A percentile compares a stretch with the other conserved stretches of the same genome.
These are phyloP conservation scores for Mercenaria mercenaria DNA, from an alignment of 1,140 invertebrate genomes.

Conservation along the genomic window DNA sequence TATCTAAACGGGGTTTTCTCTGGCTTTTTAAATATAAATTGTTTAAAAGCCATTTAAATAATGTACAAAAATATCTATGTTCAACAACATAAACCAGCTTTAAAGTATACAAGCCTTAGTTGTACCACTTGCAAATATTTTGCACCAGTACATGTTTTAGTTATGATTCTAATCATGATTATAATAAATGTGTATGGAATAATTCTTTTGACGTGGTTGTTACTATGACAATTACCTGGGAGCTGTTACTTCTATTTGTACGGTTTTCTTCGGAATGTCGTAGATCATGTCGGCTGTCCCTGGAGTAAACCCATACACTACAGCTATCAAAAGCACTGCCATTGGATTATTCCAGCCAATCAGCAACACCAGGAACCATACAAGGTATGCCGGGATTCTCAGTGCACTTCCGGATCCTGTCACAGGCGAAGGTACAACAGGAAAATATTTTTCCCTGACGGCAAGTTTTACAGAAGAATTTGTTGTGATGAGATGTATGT, in stretches of 20 bases:
- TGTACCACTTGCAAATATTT: too few species aligned
- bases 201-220: too few species aligned
- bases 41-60: too few species aligned
- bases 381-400: neutral
- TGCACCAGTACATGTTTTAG: too few species aligned
- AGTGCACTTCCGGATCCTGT: conserved; percentile 27
- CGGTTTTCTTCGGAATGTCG: neutral
- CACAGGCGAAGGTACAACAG: neutral
- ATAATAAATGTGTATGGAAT: too few species aligned
- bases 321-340: neutral
- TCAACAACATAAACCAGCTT: too few species aligned
- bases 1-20: too few species aligned
- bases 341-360: neutral
- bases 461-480: neutral
- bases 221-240: too few species aligned
- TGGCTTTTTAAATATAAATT: too few species aligned
- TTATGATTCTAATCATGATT: too few species aligned
- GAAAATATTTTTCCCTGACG: neutral
- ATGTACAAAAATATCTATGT: too few species aligned
- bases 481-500: neutral
- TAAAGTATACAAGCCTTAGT: too few species aligned
- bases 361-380: neutral
- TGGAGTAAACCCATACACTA: neutral
- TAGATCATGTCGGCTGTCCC: neutral
- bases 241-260: conserved; percentile 17